phyloP scores from a whole-genome alignment of 1,140 invertebrate species.

The Euwallacea similis region DNA sequence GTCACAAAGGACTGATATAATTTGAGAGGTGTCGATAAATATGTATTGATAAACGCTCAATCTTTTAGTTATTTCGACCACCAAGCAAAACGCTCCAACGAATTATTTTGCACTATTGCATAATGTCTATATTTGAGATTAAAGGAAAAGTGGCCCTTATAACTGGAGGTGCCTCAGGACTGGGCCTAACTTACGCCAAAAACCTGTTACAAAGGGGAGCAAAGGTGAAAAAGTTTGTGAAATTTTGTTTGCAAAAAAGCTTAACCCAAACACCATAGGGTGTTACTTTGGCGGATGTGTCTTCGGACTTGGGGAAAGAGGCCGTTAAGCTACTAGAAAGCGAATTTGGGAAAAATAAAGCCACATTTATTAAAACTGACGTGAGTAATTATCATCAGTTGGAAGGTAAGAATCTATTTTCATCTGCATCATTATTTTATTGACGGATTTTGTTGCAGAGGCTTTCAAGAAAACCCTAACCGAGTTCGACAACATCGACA shows the following conservation, averaged over 20 bases:
- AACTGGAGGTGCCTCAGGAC: conserved; percentile 70
- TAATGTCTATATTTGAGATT: conserved; percentile 42
- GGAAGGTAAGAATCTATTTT: conserved; percentile 34
- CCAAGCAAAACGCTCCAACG: too few relatives aligned
- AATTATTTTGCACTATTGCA: too few relatives aligned
- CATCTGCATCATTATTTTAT: neutral
- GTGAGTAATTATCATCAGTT: conserved; percentile 39
- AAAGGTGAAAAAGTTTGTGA: conserved; percentile 59
- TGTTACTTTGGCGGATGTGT: conserved; percentile 47
- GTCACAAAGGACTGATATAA: too few relatives aligned
- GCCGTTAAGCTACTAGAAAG: conserved; percentile 42
- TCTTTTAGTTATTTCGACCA: too few relatives aligned
- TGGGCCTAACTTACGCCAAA: conserved; percentile 67
- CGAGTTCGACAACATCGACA: conserved; percentile 46
- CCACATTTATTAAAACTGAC: conserved; percentile 13
- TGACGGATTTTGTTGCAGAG: conserved; percentile 37
- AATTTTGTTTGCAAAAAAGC: neutral
- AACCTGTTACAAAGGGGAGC: conserved; percentile 69
- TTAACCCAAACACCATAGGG: conserved; percentile 31
- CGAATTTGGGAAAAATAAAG: conserved; percentile 46
- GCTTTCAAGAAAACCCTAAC: conserved; percentile 47
- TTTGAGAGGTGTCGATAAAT: too few relatives aligned
- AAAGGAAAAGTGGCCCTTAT: conserved; percentile 70
- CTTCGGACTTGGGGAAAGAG: conserved; percentile 34
- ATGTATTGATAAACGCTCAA: too few relatives aligned